Conservation (phyloP, 2,888 invertebrate genomes). For the Amphimallon solstitiale region DNA sequence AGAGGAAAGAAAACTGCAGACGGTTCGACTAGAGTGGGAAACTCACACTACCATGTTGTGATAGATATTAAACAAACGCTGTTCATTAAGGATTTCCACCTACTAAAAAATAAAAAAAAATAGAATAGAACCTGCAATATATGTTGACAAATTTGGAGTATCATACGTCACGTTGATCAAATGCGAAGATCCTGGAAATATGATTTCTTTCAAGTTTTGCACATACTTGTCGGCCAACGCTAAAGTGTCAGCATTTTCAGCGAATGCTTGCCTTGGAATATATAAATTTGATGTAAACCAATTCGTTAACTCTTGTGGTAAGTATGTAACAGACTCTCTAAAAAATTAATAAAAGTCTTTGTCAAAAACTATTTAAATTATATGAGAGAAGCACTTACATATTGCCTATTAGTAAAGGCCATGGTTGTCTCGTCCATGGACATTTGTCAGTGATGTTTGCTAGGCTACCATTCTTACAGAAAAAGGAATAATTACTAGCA, state of each 20-base stretch:
- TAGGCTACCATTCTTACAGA: conserved; percentile 54
- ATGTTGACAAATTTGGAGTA: not conserved
- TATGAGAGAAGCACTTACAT: conserved; percentile 59
- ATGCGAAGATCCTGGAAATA: not conserved
- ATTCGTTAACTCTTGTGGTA: not conserved
- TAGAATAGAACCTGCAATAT: not conserved
- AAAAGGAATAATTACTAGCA: conserved; percentile 46
- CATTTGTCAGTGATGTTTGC: conserved; percentile 62
- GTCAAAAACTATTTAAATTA: not conserved
- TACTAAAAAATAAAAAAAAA: too few species aligned
- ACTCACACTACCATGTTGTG: too few species aligned
- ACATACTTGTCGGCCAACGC: not conserved
- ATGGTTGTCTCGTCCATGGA: conserved; percentile 72
- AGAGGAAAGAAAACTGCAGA: too few species aligned
- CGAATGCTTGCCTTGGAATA: not conserved
- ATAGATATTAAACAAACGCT: too few species aligned
- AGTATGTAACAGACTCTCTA: not conserved
- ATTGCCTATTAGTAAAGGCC: conserved; percentile 67
- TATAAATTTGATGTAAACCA: not conserved
- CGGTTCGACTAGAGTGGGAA: too few species aligned
- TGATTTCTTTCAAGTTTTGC: conserved; percentile 4
- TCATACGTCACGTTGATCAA: conserved; percentile 2
- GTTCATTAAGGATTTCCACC: too few species aligned
- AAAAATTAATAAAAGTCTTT: not conserved
- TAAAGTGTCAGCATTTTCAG: not conserved